A percentile compares a stretch with the other conserved stretches of the same genome.
These are phyloP conservation scores for Urocynchramus pylzowi DNA, from an alignment of 2,113 vertebrate species.

Conservation along the genomic window DNA sequence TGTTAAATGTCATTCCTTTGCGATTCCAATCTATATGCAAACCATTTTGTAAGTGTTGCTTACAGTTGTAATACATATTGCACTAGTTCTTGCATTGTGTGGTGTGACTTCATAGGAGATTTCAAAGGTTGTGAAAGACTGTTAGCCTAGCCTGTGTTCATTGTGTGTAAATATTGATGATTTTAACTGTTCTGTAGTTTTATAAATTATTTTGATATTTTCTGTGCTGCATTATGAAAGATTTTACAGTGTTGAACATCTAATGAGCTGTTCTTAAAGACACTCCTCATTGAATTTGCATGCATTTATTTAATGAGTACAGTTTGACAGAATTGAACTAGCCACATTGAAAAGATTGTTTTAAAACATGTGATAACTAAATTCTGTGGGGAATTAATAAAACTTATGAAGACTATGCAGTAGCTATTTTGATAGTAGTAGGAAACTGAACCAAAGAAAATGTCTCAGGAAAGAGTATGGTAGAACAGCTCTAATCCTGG, in stretches of 20 bases:
- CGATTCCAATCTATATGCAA: neutral
- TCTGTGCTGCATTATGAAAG: neutral
- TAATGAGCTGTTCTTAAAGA: neutral
- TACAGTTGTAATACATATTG: neutral
- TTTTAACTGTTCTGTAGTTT: neutral
- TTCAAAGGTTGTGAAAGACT: neutral
- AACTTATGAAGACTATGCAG: neutral
- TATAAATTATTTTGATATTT: neutral
- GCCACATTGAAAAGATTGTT: neutral
- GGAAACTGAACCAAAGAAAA: neutral
- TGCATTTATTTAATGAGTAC: neutral
- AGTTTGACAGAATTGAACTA: neutral
- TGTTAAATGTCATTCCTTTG: neutral
- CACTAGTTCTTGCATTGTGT: constrained; percentile 11
- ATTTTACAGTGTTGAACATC: neutral
- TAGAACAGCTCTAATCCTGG: neutral
- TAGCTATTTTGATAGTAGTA: neutral
- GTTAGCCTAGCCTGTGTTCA: neutral
- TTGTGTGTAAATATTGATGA: neutral
- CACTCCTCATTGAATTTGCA: neutral
- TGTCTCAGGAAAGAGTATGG: neutral
- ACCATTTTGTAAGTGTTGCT: constrained; percentile 66
- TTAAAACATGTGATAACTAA: neutral
- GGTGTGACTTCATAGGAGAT: constrained; percentile 4
- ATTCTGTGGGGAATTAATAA: neutral